phyloP scores from a whole-genome alignment of 2,797 vertebrate genomes.

The Glossophaga mutica region DNA sequence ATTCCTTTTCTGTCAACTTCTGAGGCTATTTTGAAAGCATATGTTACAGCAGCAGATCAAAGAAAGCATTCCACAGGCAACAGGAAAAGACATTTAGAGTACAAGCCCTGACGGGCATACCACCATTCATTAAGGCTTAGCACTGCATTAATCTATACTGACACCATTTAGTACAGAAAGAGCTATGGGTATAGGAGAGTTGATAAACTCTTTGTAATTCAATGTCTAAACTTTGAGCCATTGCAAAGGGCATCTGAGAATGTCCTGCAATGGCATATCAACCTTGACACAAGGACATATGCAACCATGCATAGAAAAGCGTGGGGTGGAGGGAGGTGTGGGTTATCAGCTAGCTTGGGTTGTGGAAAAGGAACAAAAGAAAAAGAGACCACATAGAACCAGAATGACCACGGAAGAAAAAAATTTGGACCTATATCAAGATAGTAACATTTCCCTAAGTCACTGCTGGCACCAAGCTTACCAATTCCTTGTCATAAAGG shows the following conservation, averaged over 20 bases:
- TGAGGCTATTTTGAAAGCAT: background rate
- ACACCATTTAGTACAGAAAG: background rate
- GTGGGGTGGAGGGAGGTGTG: background rate
- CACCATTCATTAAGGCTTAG: background rate
- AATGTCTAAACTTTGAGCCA: background rate
- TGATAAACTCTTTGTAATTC: background rate
- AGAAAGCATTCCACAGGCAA: background rate
- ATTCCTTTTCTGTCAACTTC: background rate
- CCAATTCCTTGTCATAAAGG: background rate
- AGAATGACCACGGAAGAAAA: background rate
- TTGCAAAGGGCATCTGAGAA: background rate
- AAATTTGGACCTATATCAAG: background rate
- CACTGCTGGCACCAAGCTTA: background rate
- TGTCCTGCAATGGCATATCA: background rate
- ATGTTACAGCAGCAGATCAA: background rate
- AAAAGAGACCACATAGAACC: background rate
- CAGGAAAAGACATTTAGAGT: background rate
- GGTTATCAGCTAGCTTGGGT: background rate
- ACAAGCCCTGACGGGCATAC: background rate
- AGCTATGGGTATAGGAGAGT: background rate
- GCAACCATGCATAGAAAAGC: background rate
- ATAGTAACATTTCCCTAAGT: background rate
- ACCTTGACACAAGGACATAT: background rate
- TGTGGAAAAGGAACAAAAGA: background rate
- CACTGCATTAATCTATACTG: background rate